Evolutionary conservation across 2,113 vertebrate genomes (phyloP).

Genomic region (Hippocampus barbouri): DNA sequence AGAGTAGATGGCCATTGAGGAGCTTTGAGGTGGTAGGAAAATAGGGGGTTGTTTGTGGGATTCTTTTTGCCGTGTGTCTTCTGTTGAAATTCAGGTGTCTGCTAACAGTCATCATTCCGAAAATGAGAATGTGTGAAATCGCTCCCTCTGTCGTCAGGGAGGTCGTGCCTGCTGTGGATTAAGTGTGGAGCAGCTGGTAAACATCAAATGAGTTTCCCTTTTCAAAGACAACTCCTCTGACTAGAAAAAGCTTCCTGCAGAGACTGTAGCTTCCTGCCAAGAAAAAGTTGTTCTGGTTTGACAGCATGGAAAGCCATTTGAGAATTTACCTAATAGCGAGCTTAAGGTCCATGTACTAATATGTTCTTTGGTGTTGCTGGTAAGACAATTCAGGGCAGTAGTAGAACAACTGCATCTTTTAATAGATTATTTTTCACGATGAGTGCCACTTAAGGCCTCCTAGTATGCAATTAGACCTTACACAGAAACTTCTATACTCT

Average conservation of each 20-base stretch:
- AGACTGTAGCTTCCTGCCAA: constrained; percentile 19
- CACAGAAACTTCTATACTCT: too few species aligned
- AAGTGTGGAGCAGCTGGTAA: constrained; percentile 44
- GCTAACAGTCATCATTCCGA: constrained; percentile 19
- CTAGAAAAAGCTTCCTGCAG: constrained; percentile 14
- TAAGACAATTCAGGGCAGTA: too few species aligned
- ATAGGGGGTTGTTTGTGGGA: constrained; percentile 32
- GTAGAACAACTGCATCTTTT: too few species aligned
- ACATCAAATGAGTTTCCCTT: constrained; percentile 39
- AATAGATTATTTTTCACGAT: too few species aligned
- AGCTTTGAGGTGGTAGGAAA: constrained; percentile 11
- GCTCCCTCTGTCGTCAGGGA: constrained; percentile 3
- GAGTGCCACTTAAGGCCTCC: too few species aligned
- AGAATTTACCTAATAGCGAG: neutral
- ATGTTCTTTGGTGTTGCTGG: too few species aligned
- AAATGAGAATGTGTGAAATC: constrained; percentile 42
- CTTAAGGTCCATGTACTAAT: neutral
- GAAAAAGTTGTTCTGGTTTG: constrained; percentile 5
- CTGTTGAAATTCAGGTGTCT: constrained; percentile 16
- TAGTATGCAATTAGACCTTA: too few species aligned
- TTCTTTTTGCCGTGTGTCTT: constrained; percentile 30
- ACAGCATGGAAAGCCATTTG: neutral
- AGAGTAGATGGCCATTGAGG: constrained; percentile 52
- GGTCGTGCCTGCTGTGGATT: constrained; percentile 17
- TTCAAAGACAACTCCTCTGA: constrained; percentile 35